Evolutionary conservation across 1,140 invertebrate genomes (phyloP).

Genomic region (Gonatopus flavifemur): DNA sequence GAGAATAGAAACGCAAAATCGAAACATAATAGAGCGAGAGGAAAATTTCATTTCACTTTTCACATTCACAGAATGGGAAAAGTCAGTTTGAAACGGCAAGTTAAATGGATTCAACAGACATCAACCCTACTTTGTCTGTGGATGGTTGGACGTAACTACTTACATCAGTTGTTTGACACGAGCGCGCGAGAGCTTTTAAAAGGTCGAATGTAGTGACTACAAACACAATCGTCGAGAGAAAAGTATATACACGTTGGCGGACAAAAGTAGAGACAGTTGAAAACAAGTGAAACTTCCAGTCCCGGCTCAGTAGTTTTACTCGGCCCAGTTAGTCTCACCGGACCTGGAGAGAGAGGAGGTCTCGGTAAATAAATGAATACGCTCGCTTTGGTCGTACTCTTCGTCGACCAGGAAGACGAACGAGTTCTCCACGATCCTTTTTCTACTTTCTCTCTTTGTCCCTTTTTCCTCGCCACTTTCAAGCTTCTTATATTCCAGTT

Average conservation of each 20-base stretch:
- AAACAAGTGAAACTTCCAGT: constrained; percentile 15
- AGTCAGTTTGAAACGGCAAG: no score
- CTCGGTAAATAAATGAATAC: constrained; percentile 24
- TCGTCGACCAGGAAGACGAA: constrained; percentile 6
- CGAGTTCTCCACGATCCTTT: background rate
- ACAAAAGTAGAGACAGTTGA: background rate
- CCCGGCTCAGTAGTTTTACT: constrained; percentile 10
- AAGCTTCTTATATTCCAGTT: background rate
- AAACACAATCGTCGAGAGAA: background rate
- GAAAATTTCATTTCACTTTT: no score
- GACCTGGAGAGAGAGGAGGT: background rate
- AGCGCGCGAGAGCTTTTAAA: no score
- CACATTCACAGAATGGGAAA: no score
- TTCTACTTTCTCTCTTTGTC: background rate
- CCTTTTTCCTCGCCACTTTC: background rate
- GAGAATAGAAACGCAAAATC: no score
- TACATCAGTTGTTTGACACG: no score
- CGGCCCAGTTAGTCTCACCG: constrained; percentile 1
- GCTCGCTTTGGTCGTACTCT: constrained; percentile 3
- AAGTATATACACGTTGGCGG: background rate
- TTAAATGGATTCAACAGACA: no score
- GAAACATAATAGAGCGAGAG: no score
- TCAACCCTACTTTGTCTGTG: constrained; percentile 16
- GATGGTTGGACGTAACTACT: constrained; percentile 10
- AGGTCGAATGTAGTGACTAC: no score